Evolutionary conservation across 2,888 invertebrate genomes (phyloP).

Genomic region (Plebejus anna): DNA sequence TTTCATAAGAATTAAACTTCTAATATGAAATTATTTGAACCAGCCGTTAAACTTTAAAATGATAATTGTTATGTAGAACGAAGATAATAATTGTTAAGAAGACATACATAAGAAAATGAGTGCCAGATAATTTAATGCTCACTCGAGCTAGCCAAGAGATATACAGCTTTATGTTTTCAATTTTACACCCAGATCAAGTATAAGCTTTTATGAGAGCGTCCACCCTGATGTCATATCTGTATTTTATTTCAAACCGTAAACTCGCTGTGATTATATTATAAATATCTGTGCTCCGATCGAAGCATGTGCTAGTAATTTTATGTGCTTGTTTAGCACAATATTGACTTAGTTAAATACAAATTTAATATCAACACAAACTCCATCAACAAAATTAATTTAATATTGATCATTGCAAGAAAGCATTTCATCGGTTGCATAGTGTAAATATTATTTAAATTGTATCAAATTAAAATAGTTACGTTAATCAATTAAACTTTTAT

Average conservation of each 20-base stretch:
- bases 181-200: slow-evolving; percentile 41
- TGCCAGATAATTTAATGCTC: not conserved
- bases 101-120: not conserved
- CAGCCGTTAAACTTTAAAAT: not conserved
- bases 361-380: not conserved
- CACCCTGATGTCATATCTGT: slow-evolving; percentile 40
- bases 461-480: too few relatives aligned
- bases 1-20: not conserved
- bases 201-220: slow-evolving; percentile 44
- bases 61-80: not conserved
- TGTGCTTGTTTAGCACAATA: not conserved
- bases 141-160: slow-evolving; percentile 10
- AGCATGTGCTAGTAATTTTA: not conserved
- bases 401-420: not conserved
- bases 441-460: too few relatives aligned
- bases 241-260: slow-evolving; percentile 41
- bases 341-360: not conserved
- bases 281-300: slow-evolving; percentile 26
- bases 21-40: not conserved
- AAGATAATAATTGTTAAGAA: not conserved
- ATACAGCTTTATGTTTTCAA: slow-evolving; percentile 32
- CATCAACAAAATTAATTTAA: not conserved
- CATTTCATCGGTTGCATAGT: too few relatives aligned
- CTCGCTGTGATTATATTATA: slow-evolving; percentile 37
- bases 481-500: not conserved